phyloP scores from a whole-genome alignment of 2,113 vertebrate species.

The Cygnus buccinator region DNA sequence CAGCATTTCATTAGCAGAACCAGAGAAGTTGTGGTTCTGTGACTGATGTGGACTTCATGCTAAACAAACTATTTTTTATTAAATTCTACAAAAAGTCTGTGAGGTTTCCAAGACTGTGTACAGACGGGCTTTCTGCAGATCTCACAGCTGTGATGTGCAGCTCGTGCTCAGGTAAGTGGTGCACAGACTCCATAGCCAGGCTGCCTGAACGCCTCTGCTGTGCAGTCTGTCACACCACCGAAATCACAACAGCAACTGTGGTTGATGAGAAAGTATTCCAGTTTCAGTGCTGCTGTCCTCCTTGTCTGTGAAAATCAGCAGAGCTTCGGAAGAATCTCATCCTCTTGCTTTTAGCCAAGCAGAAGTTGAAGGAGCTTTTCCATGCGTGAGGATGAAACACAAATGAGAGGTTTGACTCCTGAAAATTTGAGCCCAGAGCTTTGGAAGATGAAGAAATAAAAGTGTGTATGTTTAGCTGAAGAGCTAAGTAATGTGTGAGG shows the following conservation, averaged over 20 bases:
- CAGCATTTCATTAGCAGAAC: background rate
- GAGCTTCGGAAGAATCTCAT: background rate
- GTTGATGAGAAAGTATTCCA: background rate
- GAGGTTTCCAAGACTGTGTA: background rate
- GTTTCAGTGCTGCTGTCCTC: background rate
- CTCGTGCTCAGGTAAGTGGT: background rate
- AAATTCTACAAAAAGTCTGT: background rate
- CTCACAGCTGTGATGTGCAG: background rate
- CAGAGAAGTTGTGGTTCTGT: background rate
- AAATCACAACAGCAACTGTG: background rate
- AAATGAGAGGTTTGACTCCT: background rate
- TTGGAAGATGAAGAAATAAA: background rate
- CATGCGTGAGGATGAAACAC: background rate
- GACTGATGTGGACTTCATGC: background rate
- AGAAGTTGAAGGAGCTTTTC: background rate
- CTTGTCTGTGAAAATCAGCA: background rate
- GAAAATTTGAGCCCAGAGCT: background rate
- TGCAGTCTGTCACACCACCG: background rate
- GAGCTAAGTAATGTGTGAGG: background rate
- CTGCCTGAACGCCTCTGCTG: background rate
- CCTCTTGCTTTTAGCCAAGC: background rate
- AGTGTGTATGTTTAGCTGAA: background rate
- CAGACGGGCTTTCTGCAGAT: background rate
- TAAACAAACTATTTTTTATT: background rate
- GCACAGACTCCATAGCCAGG: background rate